Conservation (phyloP, 1,140 invertebrate species). For the Bemisia tabaci region DNA sequence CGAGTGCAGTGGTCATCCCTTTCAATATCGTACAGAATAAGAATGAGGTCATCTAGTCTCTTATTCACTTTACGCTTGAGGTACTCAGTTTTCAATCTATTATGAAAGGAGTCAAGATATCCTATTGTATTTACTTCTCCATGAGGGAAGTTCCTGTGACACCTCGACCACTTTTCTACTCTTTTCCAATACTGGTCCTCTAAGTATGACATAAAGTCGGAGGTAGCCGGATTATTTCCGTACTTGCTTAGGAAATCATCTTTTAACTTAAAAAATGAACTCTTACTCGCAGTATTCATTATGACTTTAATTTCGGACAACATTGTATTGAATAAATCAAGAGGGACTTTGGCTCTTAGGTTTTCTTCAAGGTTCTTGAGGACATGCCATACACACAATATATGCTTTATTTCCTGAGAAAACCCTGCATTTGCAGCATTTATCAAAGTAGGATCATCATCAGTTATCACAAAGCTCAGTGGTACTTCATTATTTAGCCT, state of each 20-base stretch:
- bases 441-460: conserved; percentile 10
- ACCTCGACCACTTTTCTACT: conserved; percentile 6
- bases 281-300: neutral
- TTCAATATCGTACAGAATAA: neutral
- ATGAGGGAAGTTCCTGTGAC: conserved; percentile 8
- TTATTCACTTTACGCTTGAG: conserved; percentile 4
- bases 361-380: conserved; percentile 9
- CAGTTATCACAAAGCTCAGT: conserved; percentile 2
- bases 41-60: neutral
- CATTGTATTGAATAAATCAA: neutral
- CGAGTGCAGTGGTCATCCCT: neutral
- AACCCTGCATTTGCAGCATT: conserved; percentile 10
- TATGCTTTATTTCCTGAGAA: neutral
- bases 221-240: neutral
- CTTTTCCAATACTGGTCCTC: neutral
- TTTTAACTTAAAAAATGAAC: neutral
- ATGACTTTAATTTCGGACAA: conserved; percentile 3
- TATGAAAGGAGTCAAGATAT: conserved; percentile 9
- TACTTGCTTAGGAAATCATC: conserved; percentile 5
- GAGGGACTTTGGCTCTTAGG: conserved; percentile 8
- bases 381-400: conserved; percentile 12
- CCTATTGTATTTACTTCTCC: conserved; percentile 1
- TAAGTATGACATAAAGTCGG: conserved; percentile 2
- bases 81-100: conserved; percentile 6
- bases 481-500: neutral